A percentile compares a stretch with the other conserved stretches of the same genome.
These are phyloP conservation scores for Stramonita haemastoma DNA, from an alignment of 2,888 invertebrate species.

Conservation along the genomic window DNA sequence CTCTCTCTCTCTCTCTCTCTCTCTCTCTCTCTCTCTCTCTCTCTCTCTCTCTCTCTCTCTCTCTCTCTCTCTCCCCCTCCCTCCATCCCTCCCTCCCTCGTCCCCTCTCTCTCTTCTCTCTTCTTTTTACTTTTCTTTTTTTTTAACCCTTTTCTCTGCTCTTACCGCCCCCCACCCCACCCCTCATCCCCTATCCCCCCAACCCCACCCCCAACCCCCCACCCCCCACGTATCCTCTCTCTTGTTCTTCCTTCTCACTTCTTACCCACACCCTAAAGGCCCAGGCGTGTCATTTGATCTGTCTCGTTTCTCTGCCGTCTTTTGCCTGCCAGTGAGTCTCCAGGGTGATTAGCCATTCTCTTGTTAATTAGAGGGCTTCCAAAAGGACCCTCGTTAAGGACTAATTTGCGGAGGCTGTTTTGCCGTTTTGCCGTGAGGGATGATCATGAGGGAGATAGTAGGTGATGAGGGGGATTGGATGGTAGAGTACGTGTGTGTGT, in stretches of 20 bases:
- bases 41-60: too few species aligned
- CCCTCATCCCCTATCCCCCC: neutral
- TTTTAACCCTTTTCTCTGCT: too few species aligned
- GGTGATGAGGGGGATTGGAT: neutral
- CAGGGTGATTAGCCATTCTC: constrained; percentile 28
- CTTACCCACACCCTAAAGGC: neutral
- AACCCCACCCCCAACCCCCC: neutral
- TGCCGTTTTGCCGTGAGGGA: neutral
- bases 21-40: too few species aligned
- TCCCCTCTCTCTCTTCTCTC: too few species aligned
- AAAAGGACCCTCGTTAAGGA: constrained; percentile 33
- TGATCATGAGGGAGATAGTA: neutral
- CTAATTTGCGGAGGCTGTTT: constrained; percentile 13
- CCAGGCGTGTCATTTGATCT: neutral
- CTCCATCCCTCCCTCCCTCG: too few species aligned
- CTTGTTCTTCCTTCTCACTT: neutral
- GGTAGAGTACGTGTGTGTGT: neutral
- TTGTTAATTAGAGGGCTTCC: constrained; percentile 30
- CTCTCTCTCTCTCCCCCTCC: too few species aligned
- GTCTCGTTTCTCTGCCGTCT: neutral
- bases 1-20: too few species aligned
- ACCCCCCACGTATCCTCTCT: neutral
- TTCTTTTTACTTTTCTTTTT: too few species aligned
- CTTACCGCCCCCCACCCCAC: neutral
- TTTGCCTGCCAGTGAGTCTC: neutral